Base-by-base conservation (phyloP, 2,888 invertebrate genomes). In the Euproctis similis region DNA sequence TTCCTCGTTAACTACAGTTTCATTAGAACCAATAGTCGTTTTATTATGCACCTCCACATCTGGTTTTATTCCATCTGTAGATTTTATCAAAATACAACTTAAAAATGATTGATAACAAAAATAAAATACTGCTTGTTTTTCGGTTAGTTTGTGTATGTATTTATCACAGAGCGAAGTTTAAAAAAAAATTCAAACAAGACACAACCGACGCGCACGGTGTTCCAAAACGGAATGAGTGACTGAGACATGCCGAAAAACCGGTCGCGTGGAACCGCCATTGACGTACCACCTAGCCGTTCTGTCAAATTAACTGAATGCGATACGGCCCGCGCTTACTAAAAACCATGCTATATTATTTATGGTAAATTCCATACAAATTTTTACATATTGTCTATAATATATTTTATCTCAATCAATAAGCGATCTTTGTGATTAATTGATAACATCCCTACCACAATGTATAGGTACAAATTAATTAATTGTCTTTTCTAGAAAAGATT, bases 11-110 rank as follows among this genome's bases (percentile, higher is more conserved):
- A 75, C 56, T 63, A 63, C 61, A 63, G 70, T 66, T 70, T 71
- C 65, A 59, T 74, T 73, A 64, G 66, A 66, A 72, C 53, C 65
- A 62, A 70, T 62, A 64, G 61, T 66, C 47, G 72, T 52, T 69
- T 72, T 78, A 65, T 48, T 39, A 45, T 67, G 66, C 80, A 81
- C 77, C 70, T 70, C 81, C 73, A 64, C 80, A 64, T 73, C 78
- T 53, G 76, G 71, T 59, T 67, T 69, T 64, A 70, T 58, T 53
- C 72, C 47, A 80, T 82, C 84, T 84, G 84, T 77, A 67, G 82
- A 74, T 76, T 68, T 71, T 74, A 68, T 67, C 63, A 59, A n/a
- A 69, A 72, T 76, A 76, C 59, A 66, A 65, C 60, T 77, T 63
- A 52, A 62, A n/a, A 56, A 54, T 57, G 33, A 40, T 47, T 54